These are phyloP conservation scores for Frieseomelitta varia DNA, from an alignment of 1,140 invertebrate species.

Conservation along the genomic window DNA sequence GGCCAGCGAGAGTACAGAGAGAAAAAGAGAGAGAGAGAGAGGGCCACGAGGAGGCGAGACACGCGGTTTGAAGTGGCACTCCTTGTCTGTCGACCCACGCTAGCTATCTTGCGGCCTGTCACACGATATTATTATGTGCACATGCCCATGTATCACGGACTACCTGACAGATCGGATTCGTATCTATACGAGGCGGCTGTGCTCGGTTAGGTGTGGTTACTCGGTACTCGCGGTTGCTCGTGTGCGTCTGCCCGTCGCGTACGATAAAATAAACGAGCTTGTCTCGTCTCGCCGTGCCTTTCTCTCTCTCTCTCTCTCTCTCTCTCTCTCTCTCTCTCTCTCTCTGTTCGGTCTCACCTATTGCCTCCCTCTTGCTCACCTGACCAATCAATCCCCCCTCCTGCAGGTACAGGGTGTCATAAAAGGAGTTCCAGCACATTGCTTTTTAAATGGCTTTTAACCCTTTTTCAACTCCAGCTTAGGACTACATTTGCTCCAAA, in stretches of 20 bases:
- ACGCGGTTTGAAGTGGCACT: conserved; percentile 74
- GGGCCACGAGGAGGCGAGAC: conserved; percentile 43
- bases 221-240: conserved; percentile 61
- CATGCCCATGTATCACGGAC: conserved; percentile 76
- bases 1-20: neutral
- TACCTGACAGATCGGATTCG: conserved; percentile 78
- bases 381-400: conserved; percentile 21
- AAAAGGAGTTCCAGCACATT: neutral
- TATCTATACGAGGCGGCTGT: conserved; percentile 59
- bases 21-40: neutral
- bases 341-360: neutral
- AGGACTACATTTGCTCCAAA: too few species aligned
- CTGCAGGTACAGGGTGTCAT: neutral
- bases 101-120: conserved; percentile 71
- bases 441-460: neutral
- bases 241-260: conserved; percentile 42
- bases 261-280: conserved; percentile 71
- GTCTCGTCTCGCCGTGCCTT: conserved; percentile 26
- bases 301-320: neutral
- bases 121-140: conserved; percentile 73
- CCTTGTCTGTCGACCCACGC: conserved; percentile 80
- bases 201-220: conserved; percentile 71
- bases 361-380: conserved; percentile 25
- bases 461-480: too few species aligned
- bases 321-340: too few species aligned